Evolutionary conservation across 2,113 vertebrate genomes (phyloP).

Genomic region (Mandrillus leucophaeus): DNA sequence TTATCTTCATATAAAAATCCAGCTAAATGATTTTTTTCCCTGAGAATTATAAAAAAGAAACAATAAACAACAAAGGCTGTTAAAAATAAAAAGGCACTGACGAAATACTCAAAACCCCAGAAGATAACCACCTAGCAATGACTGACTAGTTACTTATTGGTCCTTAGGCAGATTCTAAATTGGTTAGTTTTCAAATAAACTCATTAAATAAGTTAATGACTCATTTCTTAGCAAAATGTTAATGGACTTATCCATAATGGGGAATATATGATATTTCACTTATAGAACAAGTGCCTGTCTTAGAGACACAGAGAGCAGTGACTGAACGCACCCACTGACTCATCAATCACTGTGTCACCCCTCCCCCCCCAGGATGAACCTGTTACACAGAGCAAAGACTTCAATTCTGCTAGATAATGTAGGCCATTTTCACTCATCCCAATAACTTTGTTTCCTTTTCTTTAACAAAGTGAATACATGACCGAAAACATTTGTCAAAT

Average conservation of each 20-base stretch:
- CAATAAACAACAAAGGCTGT: neutral
- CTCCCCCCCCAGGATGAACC: neutral
- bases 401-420: rapidly evolving
- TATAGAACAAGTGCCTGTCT: neutral
- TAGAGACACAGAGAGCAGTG: neutral
- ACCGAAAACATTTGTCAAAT: neutral
- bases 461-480: neutral
- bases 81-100: neutral
- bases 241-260: neutral
- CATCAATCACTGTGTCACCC: neutral
- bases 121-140: neutral
- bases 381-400: neutral
- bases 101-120: neutral
- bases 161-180: constrained; percentile 12
- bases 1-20: neutral
- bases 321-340: neutral
- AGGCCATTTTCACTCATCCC: neutral
- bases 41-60: neutral
- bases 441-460: neutral
- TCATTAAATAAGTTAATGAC: neutral
- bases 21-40: neutral
- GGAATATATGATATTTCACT: neutral
- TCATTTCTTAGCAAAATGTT: constrained; percentile 31
- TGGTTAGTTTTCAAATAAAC: constrained; percentile 26
- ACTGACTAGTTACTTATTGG: neutral